Conservation (phyloP, 2,113 vertebrate species). For the Carettochelys insculpta region DNA sequence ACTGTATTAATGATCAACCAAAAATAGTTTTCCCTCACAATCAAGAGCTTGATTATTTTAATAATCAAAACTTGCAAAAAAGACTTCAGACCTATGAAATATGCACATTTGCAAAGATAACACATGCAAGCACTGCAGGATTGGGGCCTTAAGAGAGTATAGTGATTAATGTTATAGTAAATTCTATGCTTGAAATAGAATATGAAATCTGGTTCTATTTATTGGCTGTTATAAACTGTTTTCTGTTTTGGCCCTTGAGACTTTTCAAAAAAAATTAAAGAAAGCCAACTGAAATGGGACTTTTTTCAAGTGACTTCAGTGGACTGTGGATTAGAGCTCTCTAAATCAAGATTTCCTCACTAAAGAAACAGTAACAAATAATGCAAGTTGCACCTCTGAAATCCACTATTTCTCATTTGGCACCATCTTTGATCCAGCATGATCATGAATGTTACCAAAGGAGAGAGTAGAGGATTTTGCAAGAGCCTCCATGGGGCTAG, state of each 20-base stretch:
- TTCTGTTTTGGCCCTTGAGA: background rate
- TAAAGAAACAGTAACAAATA: background rate
- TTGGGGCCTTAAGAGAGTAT: rapidly evolving
- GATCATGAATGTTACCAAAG: no score
- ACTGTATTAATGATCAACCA: no score
- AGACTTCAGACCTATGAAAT: background rate
- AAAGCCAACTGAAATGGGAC: background rate
- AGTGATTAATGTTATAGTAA: background rate
- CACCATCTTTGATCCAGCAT: no score
- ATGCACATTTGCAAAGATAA: background rate
- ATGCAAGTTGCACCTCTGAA: no score
- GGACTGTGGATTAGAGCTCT: rapidly evolving
- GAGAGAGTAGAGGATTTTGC: no score
- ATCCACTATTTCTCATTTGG: no score
- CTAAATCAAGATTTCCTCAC: background rate
- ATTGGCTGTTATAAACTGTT: background rate
- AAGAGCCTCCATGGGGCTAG: no score
- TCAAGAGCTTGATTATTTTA: background rate
- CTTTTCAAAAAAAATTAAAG: rapidly evolving
- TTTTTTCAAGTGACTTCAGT: rapidly evolving
- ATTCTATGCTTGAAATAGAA: background rate
- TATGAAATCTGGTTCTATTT: background rate
- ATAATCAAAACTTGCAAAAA: background rate
- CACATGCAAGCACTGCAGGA: rapidly evolving
- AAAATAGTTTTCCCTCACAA: background rate